Conservation (phyloP, 2,113 vertebrate species). For the Carollia perspicillata region DNA sequence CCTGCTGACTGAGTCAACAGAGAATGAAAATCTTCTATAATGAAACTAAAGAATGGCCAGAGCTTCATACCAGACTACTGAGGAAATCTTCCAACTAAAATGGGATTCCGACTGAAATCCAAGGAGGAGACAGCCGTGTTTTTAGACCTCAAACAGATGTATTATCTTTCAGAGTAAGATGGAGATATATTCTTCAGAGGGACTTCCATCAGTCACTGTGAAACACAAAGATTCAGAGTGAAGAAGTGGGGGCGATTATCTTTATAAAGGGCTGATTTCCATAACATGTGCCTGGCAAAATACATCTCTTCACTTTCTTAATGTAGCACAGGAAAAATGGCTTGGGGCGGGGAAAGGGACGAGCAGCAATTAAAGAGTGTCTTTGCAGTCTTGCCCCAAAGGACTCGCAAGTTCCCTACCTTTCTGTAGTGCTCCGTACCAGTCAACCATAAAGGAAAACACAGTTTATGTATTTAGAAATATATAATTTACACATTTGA, state of each 20-base stretch:
- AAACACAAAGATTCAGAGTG: background rate
- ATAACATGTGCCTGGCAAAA: background rate
- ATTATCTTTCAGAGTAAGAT: background rate
- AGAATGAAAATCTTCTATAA: background rate
- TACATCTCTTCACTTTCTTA: background rate
- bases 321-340: background rate
- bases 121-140: background rate
- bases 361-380: background rate
- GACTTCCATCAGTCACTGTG: background rate
- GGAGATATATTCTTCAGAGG: background rate
- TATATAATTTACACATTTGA: background rate
- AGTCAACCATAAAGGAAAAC: background rate
- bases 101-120: constrained; percentile 5
- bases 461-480: background rate
- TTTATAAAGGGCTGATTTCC: background rate
- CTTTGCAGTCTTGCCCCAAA: background rate
- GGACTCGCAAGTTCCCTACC: background rate
- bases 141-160: background rate
- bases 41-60: background rate
- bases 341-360: background rate
- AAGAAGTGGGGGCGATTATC: background rate
- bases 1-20: background rate
- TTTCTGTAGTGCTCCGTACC: background rate
- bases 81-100: background rate
- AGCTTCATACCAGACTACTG: background rate